Conservation (phyloP, 2,888 invertebrate genomes). For the Hyposoter didymator region DNA sequence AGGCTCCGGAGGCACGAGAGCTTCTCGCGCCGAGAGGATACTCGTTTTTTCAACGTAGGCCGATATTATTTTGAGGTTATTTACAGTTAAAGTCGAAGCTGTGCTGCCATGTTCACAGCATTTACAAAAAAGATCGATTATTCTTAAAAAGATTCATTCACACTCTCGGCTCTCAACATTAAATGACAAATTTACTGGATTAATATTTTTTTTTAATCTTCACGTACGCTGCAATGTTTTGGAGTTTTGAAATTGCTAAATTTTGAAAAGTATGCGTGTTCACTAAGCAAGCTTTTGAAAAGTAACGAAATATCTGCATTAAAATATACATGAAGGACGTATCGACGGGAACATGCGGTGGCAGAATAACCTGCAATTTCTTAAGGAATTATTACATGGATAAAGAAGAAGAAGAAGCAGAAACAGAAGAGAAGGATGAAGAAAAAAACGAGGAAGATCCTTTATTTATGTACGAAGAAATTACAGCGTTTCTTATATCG, state of each 20-base stretch:
- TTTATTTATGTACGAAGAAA: conserved; percentile 77
- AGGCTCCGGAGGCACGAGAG: neutral
- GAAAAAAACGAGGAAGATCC: conserved; percentile 71
- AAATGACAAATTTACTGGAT: conserved; percentile 36
- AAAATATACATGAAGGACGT: conserved; percentile 56
- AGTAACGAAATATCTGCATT: conserved; percentile 2
- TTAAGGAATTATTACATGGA: conserved; percentile 57
- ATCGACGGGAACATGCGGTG: conserved; percentile 66
- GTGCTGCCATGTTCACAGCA: neutral
- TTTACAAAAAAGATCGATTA: conserved; percentile 1
- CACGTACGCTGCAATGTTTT: conserved; percentile 25
- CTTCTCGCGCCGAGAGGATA: neutral
- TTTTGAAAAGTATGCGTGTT: conserved; percentile 35
- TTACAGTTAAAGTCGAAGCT: neutral
- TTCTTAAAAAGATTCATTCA: conserved; percentile 19
- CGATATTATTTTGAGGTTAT: neutral
- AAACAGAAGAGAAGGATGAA: conserved; percentile 68
- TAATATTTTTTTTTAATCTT: neutral
- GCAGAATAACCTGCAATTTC: conserved; percentile 64
- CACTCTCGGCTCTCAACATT: conserved; percentile 8
- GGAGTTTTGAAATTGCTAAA: conserved; percentile 47
- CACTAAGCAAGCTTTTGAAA: neutral
- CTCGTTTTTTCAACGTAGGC: neutral
- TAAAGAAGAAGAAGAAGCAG: conserved; percentile 27
- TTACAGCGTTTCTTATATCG: conserved; percentile 74